Evolutionary conservation across 2,888 invertebrate species (phyloP), one percentile per base, ranked within the genome.

Genomic region (Yponomeuta evonymella): DNA sequence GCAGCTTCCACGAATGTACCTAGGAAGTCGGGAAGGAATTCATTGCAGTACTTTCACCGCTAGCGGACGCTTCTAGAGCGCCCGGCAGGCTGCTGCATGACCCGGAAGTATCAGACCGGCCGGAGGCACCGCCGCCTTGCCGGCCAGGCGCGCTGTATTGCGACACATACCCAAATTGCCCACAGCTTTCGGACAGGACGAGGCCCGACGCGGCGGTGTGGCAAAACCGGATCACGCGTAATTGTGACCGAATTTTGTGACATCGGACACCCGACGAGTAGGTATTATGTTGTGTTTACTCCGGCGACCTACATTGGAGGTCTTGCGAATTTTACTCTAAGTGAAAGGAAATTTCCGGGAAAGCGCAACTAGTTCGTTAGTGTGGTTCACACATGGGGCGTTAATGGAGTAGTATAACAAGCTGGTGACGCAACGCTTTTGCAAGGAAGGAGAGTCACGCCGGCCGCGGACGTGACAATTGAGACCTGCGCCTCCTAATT

Each of bases 331-430:
- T 30, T 66, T 58, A 72, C 67, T 73, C 78, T 76, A 75, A 77
- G 76, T 77, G 78, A 78, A 79, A 74, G 75, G 82, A 83, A 81
- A 79, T 75, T 74, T 72, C 76, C 72, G 84, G 78, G 89, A 89
- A 89, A 87, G 87, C 84, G 76, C 81, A 81, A 79, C 75, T 78
- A 76, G 78, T 79, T 80, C 78, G 79, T 88, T 88, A 89, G 84
- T 83, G 79, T 83, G 80, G 76, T 88, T 87, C 79, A 82, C 88
- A 85, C 84, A 77, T 81, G 78, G 73, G 71, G 78, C 79, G 81
- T 83, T 82, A 83, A 79, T 75, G 70, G 67, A 78, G 77, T 76
- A 79, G 51, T 58, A 58, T 12, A 58, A 58, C 51, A 58, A 5
- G 85, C 85, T 72, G 51, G 73, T 83, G 72, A 69, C 69, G 73